Evolutionary conservation across 1,140 invertebrate species (phyloP).

Genomic region (Chironomus tepperi): DNA sequence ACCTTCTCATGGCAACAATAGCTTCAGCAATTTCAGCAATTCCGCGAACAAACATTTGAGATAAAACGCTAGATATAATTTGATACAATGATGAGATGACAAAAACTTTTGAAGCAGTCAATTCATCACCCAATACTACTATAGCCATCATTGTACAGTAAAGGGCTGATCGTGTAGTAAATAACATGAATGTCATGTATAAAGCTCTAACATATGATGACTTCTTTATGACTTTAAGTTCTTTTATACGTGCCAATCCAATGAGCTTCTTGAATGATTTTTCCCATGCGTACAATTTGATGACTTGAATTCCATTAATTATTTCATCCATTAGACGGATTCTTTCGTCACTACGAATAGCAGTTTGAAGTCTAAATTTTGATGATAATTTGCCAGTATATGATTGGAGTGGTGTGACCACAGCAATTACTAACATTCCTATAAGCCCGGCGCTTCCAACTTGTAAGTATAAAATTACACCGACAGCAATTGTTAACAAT

Average conservation of each 20-base stretch:
- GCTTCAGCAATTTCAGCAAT: conserved; percentile 53
- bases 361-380: conserved; percentile 52
- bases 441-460: conserved; percentile 56
- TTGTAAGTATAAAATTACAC: conserved; percentile 53
- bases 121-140: conserved; percentile 39
- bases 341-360: conserved; percentile 61
- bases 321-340: conserved; percentile 73
- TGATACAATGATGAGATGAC: conserved; percentile 56
- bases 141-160: conserved; percentile 55
- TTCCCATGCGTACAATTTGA: conserved; percentile 79
- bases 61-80: conserved; percentile 54
- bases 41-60: conserved; percentile 59
- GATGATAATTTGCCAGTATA: conserved; percentile 58
- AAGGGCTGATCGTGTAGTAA: conserved; percentile 57
- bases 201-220: conserved; percentile 60
- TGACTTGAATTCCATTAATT: conserved; percentile 59
- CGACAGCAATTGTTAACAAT: conserved; percentile 49
- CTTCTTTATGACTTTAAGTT: conserved; percentile 52
- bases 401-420: conserved; percentile 66
- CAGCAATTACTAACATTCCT: conserved; percentile 57
- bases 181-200: conserved; percentile 62
- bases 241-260: conserved; percentile 48
- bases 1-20: conserved; percentile 49
- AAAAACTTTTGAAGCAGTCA: conserved; percentile 55
- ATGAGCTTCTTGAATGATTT: conserved; percentile 56